Conservation (phyloP, 2,113 vertebrate genomes). For the Apus apus region DNA sequence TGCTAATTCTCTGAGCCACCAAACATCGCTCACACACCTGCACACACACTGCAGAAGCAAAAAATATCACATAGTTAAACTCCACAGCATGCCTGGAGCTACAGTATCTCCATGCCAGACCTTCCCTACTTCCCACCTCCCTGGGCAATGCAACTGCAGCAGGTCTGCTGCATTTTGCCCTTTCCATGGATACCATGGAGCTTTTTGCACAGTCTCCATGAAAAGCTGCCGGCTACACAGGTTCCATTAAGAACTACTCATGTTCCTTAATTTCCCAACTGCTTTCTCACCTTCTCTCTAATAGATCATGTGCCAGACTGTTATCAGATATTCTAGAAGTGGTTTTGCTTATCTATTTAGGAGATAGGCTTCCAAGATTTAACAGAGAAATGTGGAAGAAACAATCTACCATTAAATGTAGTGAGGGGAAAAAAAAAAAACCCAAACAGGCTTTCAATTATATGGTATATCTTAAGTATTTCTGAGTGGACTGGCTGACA, state of each 20-base stretch:
- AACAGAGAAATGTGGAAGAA: background rate
- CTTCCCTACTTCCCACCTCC: background rate
- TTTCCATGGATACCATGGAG: background rate
- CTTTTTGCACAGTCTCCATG: background rate
- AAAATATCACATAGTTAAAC: background rate
- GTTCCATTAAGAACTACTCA: conserved; percentile 5
- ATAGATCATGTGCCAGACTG: background rate
- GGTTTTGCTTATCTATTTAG: background rate
- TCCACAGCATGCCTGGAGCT: background rate
- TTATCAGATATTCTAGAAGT: background rate
- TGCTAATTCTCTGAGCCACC: conserved; percentile 31
- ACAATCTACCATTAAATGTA: background rate
- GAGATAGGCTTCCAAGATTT: background rate
- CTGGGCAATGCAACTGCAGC: background rate
- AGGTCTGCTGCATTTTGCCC: background rate
- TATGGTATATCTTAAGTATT: background rate
- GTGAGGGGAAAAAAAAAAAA: background rate
- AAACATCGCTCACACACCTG: conserved; percentile 6
- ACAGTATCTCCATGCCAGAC: background rate
- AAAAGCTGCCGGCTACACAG: background rate
- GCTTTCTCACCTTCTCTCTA: conserved; percentile 2
- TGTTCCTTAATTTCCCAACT: conserved; percentile 17
- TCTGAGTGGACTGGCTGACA: conserved; percentile 54
- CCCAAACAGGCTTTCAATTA: background rate
- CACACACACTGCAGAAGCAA: conserved; percentile 44